Percentiles rank a stretch among this genome's conserved stretches.
Conservation (phyloP, 92 coral and sea anemone species). For the Virgularia gustaviana region DNA sequence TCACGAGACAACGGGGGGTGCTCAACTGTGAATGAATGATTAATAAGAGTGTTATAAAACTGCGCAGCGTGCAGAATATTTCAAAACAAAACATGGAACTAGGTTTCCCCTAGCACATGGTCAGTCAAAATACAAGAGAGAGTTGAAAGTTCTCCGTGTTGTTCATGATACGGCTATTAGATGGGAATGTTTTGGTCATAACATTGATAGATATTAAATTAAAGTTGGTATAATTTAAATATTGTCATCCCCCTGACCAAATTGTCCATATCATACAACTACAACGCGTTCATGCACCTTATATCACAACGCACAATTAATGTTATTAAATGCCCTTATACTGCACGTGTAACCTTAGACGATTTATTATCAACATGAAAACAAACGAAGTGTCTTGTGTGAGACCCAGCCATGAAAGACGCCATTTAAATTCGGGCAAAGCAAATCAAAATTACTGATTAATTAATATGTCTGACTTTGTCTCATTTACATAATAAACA, state of each 20-base stretch:
- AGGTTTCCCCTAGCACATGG: not conserved
- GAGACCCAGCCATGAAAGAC: not conserved
- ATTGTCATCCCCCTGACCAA: conserved; percentile 19
- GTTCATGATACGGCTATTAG: not conserved
- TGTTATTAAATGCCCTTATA: too few relatives aligned
- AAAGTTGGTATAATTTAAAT: conserved; percentile 31
- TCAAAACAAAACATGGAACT: conserved; percentile 6
- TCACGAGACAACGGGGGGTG: conserved; percentile 19
- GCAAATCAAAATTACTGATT: conserved; percentile 40
- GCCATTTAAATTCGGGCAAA: conserved; percentile 12
- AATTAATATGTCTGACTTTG: conserved; percentile 37
- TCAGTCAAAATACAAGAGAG: not conserved
- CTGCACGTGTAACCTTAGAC: too few relatives aligned
- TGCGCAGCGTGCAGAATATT: conserved; percentile 18
- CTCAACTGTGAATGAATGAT: not conserved
- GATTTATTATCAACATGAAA: too few relatives aligned
- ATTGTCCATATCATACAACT: conserved; percentile 22
- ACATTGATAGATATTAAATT: conserved; percentile 6
- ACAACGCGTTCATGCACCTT: too few relatives aligned
- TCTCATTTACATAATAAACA: conserved; percentile 45
- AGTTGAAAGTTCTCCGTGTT: not conserved
- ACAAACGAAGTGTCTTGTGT: too few relatives aligned
- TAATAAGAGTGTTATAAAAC: conserved; percentile 31
- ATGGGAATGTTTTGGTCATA: not conserved
- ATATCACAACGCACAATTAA: too few relatives aligned